A percentile compares a stretch with the other conserved stretches of the same genome.
Conservation (phyloP, 2,113 vertebrate species). For the Pseudopodoces humilis region DNA sequence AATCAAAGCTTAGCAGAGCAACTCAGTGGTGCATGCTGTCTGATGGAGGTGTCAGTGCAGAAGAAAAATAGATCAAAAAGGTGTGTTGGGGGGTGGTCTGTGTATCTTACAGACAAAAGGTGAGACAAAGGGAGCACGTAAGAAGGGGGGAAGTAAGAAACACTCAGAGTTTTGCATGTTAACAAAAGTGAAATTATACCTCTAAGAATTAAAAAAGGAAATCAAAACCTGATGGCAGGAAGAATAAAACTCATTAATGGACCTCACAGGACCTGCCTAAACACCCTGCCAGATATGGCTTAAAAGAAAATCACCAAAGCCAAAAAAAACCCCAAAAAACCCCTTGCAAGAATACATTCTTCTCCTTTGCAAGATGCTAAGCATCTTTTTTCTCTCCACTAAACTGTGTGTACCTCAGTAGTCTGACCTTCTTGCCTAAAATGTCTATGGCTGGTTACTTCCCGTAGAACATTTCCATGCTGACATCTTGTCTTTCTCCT, state of each 20-base stretch:
- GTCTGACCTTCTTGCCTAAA: neutral
- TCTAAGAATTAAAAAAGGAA: neutral
- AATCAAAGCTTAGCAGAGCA: neutral
- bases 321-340: neutral
- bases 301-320: neutral
- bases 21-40: neutral
- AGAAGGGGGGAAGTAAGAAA: neutral
- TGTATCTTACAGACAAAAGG: neutral
- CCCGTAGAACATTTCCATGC: neutral
- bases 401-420: neutral
- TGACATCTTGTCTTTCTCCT: neutral
- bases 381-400: neutral
- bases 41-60: neutral
- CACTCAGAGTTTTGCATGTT: neutral
- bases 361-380: neutral
- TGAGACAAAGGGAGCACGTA: neutral
- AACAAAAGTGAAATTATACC: neutral
- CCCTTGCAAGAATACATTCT: neutral
- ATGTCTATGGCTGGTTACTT: neutral
- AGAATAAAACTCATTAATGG: neutral
- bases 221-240: neutral
- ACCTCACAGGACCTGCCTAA: neutral
- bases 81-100: accelerated
- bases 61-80: neutral
- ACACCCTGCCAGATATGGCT: accelerated